Conservation (phyloP, 64 coral and sea anemone genomes). For the Stichodactyla helianthus region DNA sequence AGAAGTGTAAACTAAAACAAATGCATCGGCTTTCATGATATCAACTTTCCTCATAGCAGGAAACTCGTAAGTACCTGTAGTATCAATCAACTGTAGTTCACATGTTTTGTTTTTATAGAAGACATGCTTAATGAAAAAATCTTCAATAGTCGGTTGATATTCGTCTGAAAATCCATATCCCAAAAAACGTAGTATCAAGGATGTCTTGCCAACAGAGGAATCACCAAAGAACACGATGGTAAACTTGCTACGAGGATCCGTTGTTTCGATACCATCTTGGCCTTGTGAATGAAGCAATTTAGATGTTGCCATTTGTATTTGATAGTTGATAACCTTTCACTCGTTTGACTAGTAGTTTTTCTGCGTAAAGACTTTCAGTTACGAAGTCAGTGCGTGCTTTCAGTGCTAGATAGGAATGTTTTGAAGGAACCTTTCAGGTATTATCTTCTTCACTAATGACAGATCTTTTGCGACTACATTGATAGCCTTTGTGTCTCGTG, state of each 20-base stretch:
- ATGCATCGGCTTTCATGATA: slow-evolving; percentile 73
- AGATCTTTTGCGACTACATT: background rate
- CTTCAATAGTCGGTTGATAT: slow-evolving; percentile 77
- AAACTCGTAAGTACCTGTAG: slow-evolving; percentile 83
- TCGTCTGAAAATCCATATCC: slow-evolving; percentile 22
- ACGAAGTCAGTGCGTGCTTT: background rate
- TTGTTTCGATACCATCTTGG: background rate
- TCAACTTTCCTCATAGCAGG: slow-evolving; percentile 87
- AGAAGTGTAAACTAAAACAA: slow-evolving; percentile 68
- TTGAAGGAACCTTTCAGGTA: background rate
- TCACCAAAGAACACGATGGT: slow-evolving; percentile 85
- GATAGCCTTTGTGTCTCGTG: background rate
- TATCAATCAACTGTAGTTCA: slow-evolving; percentile 76
- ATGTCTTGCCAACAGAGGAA: slow-evolving; percentile 83
- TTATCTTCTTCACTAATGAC: background rate
- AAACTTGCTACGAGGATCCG: slow-evolving; percentile 3
- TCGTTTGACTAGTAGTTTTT: background rate
- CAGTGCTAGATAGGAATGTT: background rate
- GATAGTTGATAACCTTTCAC: background rate
- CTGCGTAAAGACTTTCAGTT: background rate
- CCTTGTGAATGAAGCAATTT: background rate
- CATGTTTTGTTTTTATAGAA: slow-evolving; percentile 46
- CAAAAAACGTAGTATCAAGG: slow-evolving; percentile 62
- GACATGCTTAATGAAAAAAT: slow-evolving; percentile 61
- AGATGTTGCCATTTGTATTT: background rate